phyloP scores from a whole-genome alignment of 2,888 invertebrate species.

The Hirtodrosophila duncani region DNA sequence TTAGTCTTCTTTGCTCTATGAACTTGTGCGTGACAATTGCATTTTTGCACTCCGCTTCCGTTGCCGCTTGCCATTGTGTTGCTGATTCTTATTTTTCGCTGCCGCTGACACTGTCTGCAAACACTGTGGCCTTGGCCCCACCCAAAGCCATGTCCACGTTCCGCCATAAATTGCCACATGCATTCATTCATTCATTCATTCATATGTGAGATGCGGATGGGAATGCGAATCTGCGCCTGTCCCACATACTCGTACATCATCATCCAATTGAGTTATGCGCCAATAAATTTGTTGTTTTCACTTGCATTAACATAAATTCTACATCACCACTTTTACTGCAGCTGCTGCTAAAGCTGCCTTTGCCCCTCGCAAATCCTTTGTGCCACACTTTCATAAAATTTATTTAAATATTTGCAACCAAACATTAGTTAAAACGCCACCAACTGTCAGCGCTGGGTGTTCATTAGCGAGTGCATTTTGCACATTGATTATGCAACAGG shows the following conservation, averaged over 20 bases:
- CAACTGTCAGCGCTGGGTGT: background rate
- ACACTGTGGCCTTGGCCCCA: conserved; percentile 36
- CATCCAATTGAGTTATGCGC: conserved; percentile 55
- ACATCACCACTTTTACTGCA: background rate
- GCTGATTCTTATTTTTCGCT: conserved; percentile 19
- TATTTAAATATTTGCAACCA: background rate
- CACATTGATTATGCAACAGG: conserved; percentile 26
- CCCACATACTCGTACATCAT: conserved; percentile 50
- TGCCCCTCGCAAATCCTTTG: background rate
- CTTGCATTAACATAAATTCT: conserved; percentile 32
- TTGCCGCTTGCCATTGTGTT: conserved; percentile 36
- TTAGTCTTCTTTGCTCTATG: conserved; percentile 16
- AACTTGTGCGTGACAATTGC: conserved; percentile 44
- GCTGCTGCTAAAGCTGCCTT: conserved; percentile 12
- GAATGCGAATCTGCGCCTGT: conserved; percentile 7
- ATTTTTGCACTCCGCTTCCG: conserved; percentile 52
- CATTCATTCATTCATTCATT: conserved; percentile 41
- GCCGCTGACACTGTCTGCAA: conserved; percentile 39
- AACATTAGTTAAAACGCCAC: background rate
- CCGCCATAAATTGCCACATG: conserved; percentile 50
- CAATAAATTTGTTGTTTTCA: conserved; percentile 54
- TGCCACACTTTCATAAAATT: background rate
- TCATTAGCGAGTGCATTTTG: background rate
- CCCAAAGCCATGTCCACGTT: background rate
- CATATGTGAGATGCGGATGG: conserved; percentile 1